These are phyloP conservation scores for Apostichopus leukothele DNA, from an alignment of 53 echinoderm and acorn worm genomes.

Conservation along the genomic window DNA sequence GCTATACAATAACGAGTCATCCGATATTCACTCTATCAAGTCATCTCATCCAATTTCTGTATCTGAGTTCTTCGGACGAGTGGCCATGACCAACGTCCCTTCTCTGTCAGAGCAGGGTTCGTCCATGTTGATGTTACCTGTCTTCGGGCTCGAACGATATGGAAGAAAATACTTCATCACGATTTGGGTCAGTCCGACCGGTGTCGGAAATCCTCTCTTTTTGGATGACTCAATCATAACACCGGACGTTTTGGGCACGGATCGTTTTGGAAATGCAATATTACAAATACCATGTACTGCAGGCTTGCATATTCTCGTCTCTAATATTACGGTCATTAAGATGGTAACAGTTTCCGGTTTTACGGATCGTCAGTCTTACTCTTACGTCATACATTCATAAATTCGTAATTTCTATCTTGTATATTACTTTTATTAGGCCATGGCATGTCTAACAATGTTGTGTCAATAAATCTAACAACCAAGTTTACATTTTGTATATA, in stretches of 20 bases:
- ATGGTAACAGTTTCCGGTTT: neutral
- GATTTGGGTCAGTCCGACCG: neutral
- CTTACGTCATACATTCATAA: neutral
- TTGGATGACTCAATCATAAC: neutral
- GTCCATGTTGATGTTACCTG: neutral
- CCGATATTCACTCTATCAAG: neutral
- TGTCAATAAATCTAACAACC: too few species aligned
- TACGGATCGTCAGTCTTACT: neutral
- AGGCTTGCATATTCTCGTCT: neutral
- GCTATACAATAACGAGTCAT: neutral
- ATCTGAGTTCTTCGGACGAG: neutral
- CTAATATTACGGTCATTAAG: neutral
- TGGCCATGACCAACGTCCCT: neutral
- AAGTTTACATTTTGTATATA: too few species aligned
- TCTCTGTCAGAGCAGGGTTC: neutral
- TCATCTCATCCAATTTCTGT: neutral
- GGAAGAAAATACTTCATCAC: neutral
- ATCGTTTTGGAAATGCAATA: neutral
- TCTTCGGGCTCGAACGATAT: neutral
- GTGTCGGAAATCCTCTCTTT: neutral
- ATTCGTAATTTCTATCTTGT: too few species aligned
- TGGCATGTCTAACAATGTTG: too few species aligned
- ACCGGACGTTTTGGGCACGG: neutral
- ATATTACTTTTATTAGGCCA: too few species aligned
- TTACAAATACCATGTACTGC: neutral